These are phyloP conservation scores for Xyrichtys novacula DNA, from an alignment of 2,797 vertebrate species.

Conservation along the genomic window DNA sequence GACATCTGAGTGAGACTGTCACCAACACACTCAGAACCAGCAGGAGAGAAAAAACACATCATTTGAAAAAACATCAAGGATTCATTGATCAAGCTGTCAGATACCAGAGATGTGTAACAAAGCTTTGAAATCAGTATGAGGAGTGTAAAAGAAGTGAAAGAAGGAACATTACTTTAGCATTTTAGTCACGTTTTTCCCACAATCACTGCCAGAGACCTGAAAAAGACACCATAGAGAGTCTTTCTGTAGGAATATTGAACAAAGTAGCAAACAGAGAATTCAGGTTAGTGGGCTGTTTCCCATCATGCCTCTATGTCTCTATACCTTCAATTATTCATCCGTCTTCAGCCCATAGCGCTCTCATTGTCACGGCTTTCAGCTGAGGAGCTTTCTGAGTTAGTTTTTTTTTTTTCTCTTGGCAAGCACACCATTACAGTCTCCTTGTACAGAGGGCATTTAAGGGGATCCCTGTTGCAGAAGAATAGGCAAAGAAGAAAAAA, in stretches of 20 bases:
- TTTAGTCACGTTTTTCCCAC: neutral
- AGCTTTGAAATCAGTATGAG: constrained; percentile 1
- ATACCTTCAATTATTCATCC: constrained; percentile 82
- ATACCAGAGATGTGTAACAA: constrained; percentile 9
- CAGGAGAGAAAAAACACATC: constrained; percentile 19
- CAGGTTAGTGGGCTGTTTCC: constrained; percentile 81
- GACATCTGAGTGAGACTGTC: constrained; percentile 9
- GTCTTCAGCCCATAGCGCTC: constrained; percentile 42
- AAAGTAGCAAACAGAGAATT: constrained; percentile 55
- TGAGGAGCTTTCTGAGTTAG: constrained; percentile 38
- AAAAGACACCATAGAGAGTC: constrained; percentile 14
- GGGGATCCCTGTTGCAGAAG: constrained; percentile 15
- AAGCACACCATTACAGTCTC: constrained; percentile 9
- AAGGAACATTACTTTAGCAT: neutral
- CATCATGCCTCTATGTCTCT: constrained; percentile 64
- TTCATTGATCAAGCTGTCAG: constrained; percentile 33
- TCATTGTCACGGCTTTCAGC: constrained; percentile 44
- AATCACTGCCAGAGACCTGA: constrained; percentile 2
- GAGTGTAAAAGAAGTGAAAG: neutral
- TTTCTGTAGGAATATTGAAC: constrained; percentile 32
- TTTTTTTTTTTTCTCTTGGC: constrained; percentile 41
- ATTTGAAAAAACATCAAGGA: constrained; percentile 14
- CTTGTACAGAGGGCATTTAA: constrained; percentile 10
- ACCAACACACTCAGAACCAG: constrained; percentile 18
- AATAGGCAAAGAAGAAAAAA: neutral